Conservation (phyloP, 1,140 invertebrate genomes). For the Tetranychus cinnabarinus region DNA sequence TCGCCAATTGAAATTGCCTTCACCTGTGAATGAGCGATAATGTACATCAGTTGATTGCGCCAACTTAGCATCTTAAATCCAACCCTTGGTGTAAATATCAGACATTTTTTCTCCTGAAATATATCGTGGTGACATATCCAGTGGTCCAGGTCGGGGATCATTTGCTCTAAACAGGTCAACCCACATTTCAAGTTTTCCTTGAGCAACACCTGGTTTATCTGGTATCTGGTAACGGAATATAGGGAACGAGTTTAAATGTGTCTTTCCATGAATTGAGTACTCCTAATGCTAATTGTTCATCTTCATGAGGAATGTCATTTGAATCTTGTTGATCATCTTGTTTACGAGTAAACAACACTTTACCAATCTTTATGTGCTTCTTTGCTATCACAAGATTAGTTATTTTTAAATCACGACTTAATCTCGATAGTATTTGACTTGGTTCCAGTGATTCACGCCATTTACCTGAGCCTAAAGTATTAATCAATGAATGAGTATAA, state of each 20-base stretch:
- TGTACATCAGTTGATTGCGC: slow-evolving; percentile 69
- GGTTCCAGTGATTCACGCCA: slow-evolving; percentile 74
- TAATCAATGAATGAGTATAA: no score
- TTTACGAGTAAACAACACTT: not conserved
- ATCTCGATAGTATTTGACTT: slow-evolving; percentile 52
- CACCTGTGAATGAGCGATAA: slow-evolving; percentile 55
- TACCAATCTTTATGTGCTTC: not conserved
- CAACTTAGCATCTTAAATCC: slow-evolving; percentile 65
- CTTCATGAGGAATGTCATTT: slow-evolving; percentile 16
- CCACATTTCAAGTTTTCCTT: slow-evolving; percentile 79
- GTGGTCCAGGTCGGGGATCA: slow-evolving; percentile 43
- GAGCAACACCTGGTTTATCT: slow-evolving; percentile 65
- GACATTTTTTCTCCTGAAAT: slow-evolving; percentile 83
- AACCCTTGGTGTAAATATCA: slow-evolving; percentile 80
- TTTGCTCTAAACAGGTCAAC: slow-evolving; percentile 82
- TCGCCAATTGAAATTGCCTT: slow-evolving; percentile 82
- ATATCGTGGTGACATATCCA: slow-evolving; percentile 68
- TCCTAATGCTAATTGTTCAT: slow-evolving; percentile 58
- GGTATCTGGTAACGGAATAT: no score
- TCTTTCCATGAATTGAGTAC: slow-evolving; percentile 59
- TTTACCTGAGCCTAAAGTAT: slow-evolving; percentile 35
- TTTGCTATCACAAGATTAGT: not conserved
- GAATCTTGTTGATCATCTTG: not conserved
- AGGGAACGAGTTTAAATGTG: slow-evolving; percentile 63
- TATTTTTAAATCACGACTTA: slow-evolving; percentile 61